phyloP scores from a whole-genome alignment of 2,797 vertebrate species.

The Spheniscus humboldti region DNA sequence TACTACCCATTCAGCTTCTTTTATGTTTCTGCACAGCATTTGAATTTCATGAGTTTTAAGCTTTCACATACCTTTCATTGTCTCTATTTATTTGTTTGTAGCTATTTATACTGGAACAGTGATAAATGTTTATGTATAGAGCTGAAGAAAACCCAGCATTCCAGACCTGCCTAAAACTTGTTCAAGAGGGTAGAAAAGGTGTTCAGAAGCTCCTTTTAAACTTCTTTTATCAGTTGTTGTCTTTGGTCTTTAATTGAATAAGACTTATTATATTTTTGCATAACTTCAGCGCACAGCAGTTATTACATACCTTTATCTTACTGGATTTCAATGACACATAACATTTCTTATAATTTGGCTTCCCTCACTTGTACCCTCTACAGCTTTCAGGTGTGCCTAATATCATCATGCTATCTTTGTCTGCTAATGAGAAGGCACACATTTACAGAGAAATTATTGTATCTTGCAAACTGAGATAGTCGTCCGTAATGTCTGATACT shows the following conservation, averaged over 20 bases:
- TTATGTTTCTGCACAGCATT: background rate
- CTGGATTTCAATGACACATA: background rate
- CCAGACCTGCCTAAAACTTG: background rate
- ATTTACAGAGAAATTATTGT: background rate
- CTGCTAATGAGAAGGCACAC: background rate
- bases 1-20: background rate
- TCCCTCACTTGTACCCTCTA: background rate
- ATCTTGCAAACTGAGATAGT: background rate
- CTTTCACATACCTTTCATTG: background rate
- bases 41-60: background rate
- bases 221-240: background rate
- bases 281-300: background rate
- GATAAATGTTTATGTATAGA: background rate
- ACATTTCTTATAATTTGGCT: background rate
- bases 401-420: background rate
- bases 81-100: background rate
- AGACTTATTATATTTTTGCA: background rate
- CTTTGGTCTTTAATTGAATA: background rate
- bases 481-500: background rate
- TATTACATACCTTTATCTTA: background rate
- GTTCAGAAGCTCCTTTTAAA: background rate
- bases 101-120: background rate
- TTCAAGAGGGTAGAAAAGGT: background rate
- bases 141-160: background rate
- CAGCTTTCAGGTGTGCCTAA: background rate